Evolutionary conservation across 2,888 invertebrate species (phyloP).

Genomic region (Tanypteryx hageni): DNA sequence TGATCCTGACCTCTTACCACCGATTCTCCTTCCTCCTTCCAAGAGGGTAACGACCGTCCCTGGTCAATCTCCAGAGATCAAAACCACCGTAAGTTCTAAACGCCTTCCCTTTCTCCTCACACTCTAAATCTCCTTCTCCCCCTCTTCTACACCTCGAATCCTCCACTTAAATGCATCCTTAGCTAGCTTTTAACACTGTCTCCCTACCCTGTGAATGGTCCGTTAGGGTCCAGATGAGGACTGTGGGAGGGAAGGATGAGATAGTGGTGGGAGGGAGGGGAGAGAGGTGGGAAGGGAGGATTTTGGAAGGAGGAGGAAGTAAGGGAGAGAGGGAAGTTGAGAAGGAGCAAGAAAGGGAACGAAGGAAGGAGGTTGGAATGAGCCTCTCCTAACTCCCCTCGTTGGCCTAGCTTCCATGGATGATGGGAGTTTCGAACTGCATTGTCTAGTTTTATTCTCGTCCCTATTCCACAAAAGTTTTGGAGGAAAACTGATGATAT

Average conservation of each 20-base stretch:
- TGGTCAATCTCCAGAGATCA: slow-evolving; percentile 32
- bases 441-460: background rate
- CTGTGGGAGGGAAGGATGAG: background rate
- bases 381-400: background rate
- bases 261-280: background rate
- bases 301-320: background rate
- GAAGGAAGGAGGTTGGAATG: no score
- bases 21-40: background rate
- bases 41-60: slow-evolving; percentile 8
- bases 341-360: background rate
- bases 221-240: background rate
- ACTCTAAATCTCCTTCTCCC: background rate
- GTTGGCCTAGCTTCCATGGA: background rate
- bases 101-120: no score
- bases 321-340: background rate
- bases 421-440: background rate
- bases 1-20: slow-evolving; percentile 35
- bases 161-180: background rate
- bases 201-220: slow-evolving; percentile 28
- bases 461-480: background rate
- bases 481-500: background rate
- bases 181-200: background rate
- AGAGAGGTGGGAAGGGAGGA: background rate
- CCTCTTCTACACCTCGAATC: background rate
- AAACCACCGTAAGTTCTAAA: background rate